Evolutionary conservation across 2,888 invertebrate genomes (phyloP).

Genomic region (Koerneria pararmatus): DNA sequence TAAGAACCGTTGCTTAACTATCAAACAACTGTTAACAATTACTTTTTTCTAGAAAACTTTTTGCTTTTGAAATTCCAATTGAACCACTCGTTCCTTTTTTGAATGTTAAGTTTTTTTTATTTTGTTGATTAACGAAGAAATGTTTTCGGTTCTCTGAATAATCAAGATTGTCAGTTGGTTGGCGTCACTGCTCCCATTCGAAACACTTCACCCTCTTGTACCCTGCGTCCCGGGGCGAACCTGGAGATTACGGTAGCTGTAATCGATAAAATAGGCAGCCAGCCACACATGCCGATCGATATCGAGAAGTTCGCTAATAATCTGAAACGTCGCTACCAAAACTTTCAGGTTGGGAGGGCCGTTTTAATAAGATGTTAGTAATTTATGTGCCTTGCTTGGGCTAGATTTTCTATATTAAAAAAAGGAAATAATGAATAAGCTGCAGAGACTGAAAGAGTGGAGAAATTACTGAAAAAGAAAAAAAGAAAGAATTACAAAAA

Average conservation of each 20-base stretch:
- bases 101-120: too few relatives aligned
- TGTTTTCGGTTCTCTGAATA: too few relatives aligned
- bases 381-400: neutral
- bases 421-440: neutral
- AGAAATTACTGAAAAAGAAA: too few relatives aligned
- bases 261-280: constrained; percentile 49
- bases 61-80: too few relatives aligned
- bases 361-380: neutral
- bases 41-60: too few relatives aligned
- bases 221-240: constrained; percentile 45
- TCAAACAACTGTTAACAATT: too few relatives aligned
- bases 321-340: constrained; percentile 48
- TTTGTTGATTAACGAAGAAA: too few relatives aligned
- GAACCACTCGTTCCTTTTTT: too few relatives aligned
- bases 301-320: constrained; percentile 58
- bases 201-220: constrained; percentile 53
- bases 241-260: constrained; percentile 39
- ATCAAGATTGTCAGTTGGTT: constrained; percentile 37
- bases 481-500: too few relatives aligned
- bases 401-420: neutral
- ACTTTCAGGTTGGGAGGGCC: constrained; percentile 46
- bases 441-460: too few relatives aligned
- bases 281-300: constrained; percentile 45
- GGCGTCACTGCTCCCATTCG: constrained; percentile 48
- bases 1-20: neutral